A percentile compares a stretch with the other conserved stretches of the same genome.
Evolutionary conservation across 2,888 invertebrate genomes (phyloP).

Genomic region (Conomelus anceps): DNA sequence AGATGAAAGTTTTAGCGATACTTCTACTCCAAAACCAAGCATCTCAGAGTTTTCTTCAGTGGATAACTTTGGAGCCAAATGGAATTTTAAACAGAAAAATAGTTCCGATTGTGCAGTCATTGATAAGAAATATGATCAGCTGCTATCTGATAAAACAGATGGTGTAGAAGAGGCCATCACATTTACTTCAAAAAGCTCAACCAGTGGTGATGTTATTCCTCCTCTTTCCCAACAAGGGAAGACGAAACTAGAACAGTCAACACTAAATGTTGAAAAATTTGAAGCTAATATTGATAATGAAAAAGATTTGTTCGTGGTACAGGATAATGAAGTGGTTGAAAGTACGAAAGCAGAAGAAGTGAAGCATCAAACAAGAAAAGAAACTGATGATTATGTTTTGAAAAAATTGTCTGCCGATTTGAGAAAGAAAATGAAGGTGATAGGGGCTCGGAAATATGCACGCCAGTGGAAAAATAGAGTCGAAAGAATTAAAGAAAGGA

Average conservation of each 20-base stretch:
- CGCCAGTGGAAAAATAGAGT: conserved; percentile 29
- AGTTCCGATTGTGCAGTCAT: background rate
- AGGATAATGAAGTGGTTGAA: conserved; percentile 29
- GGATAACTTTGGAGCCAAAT: background rate
- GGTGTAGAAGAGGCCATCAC: background rate
- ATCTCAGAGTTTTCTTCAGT: background rate
- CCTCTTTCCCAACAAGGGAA: background rate
- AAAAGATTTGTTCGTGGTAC: conserved; percentile 32
- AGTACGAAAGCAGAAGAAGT: conserved; percentile 25
- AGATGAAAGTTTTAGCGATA: background rate
- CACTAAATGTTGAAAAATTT: conserved; percentile 8
- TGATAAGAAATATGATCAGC: background rate
- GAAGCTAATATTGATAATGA: conserved; percentile 26
- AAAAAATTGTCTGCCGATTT: conserved; percentile 34
- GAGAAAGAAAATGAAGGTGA: conserved; percentile 31
- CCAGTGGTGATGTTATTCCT: background rate
- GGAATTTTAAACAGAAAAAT: background rate
- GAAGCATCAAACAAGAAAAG: conserved; percentile 19
- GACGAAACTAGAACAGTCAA: background rate
- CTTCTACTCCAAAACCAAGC: background rate
- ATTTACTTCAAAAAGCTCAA: background rate
- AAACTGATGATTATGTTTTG: conserved; percentile 31
- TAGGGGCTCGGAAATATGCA: conserved; percentile 34
- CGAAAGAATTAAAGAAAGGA: conserved; percentile 41
- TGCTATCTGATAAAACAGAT: background rate